Conservation (phyloP, 2,888 invertebrate species). For the Synanthedon andrenaeformis region DNA sequence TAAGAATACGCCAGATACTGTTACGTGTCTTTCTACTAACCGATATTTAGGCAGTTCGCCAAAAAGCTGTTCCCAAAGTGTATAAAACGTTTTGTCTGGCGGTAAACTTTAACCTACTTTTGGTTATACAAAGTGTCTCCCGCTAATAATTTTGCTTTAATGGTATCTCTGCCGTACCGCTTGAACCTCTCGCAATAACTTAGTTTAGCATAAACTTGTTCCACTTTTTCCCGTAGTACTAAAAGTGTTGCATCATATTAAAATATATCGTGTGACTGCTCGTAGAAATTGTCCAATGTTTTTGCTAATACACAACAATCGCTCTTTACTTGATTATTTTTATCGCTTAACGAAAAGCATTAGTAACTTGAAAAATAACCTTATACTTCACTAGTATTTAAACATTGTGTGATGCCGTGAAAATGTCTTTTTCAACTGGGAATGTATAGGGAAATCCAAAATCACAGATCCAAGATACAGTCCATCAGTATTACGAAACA, state of each 20-base stretch:
- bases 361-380: no score
- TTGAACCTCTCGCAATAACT: not conserved
- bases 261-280: not conserved
- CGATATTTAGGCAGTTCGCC: not conserved
- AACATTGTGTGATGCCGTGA: no score
- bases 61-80: not conserved
- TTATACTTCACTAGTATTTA: no score
- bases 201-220: not conserved
- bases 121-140: not conserved
- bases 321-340: not conserved
- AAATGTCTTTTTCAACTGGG: no score
- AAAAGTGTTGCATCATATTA: not conserved
- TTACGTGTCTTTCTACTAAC: not conserved
- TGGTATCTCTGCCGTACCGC: not conserved
- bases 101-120: not conserved
- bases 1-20: not conserved
- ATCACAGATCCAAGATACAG: no score
- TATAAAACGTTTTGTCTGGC: not conserved
- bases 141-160: not conserved
- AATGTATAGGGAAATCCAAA: no score
- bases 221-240: not conserved
- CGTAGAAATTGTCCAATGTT: not conserved
- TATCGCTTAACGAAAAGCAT: not conserved
- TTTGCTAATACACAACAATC: not conserved
- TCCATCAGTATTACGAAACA: no score